Conservation (phyloP, 1,140 invertebrate species). For the Drosophila simulans region DNA sequence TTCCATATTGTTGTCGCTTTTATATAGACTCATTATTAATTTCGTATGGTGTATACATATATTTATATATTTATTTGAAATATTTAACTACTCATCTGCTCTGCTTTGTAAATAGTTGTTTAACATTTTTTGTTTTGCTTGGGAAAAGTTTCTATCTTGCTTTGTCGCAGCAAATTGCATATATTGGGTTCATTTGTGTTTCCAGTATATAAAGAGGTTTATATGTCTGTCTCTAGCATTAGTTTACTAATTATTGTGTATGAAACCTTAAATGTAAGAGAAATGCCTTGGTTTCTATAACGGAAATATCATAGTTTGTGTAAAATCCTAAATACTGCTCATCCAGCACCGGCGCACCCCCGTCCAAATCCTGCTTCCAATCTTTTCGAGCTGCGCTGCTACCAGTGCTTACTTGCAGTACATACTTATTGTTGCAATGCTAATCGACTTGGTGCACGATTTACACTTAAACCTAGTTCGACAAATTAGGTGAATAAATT, state of each 20-base stretch:
- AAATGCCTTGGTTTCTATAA: constrained; percentile 78
- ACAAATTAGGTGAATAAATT: constrained; percentile 69
- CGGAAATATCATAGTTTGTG: constrained; percentile 70
- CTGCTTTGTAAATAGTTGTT: constrained; percentile 77
- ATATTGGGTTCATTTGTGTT: constrained; percentile 52
- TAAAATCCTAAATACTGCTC: constrained; percentile 39
- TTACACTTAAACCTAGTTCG: constrained; percentile 64
- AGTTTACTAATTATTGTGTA: constrained; percentile 81
- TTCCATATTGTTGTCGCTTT: constrained; percentile 59
- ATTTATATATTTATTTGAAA: constrained; percentile 66
- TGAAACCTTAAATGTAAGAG: constrained; percentile 81
- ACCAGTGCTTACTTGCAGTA: constrained; percentile 35
- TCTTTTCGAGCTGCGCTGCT: neutral
- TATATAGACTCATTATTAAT: constrained; percentile 57
- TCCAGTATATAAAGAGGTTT: constrained; percentile 64
- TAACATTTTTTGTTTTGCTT: constrained; percentile 54
- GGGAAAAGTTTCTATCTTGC: constrained; percentile 42
- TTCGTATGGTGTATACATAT: constrained; percentile 52
- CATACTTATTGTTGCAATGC: constrained; percentile 67
- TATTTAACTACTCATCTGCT: constrained; percentile 74
- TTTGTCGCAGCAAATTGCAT: constrained; percentile 37
- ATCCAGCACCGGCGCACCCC: constrained; percentile 5
- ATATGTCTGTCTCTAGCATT: constrained; percentile 74
- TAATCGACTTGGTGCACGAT: constrained; percentile 77
- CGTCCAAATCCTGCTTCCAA: neutral